Evolutionary conservation across 2,797 vertebrate genomes (phyloP).

Genomic region (Melanotaenia parkinsoni): DNA sequence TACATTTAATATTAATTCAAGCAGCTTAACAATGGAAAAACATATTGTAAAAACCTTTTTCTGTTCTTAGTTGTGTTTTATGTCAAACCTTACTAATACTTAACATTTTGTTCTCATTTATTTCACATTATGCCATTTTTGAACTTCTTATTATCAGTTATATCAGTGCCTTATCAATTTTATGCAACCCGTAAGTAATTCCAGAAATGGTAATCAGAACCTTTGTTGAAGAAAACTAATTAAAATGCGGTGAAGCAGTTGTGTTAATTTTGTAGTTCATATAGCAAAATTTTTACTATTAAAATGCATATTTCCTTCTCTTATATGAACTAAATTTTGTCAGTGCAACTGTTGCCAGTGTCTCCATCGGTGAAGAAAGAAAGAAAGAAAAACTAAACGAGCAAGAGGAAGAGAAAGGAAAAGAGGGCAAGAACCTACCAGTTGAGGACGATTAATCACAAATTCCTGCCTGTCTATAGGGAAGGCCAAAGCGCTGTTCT

Average conservation of each 20-base stretch:
- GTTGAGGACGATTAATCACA: conserved; percentile 42
- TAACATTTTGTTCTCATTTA: conserved; percentile 13
- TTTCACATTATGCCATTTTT: background rate
- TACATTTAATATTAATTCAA: conserved; percentile 29
- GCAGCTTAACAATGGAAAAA: conserved; percentile 28
- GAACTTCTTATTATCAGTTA: background rate
- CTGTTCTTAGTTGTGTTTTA: conserved; percentile 17
- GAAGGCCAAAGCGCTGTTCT: conserved; percentile 72
- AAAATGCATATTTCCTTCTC: background rate
- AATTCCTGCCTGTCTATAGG: conserved; percentile 70
- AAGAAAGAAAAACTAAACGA: background rate
- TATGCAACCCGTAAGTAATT: conserved; percentile 11
- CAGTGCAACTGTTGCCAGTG: background rate
- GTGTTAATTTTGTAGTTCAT: background rate
- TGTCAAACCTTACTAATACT: background rate
- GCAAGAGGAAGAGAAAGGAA: conserved; percentile 15
- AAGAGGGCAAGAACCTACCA: conserved; percentile 71
- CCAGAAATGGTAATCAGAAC: background rate
- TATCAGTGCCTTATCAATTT: background rate
- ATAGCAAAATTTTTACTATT: background rate
- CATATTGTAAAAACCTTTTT: conserved; percentile 33
- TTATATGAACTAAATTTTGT: conserved; percentile 18
- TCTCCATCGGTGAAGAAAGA: background rate
- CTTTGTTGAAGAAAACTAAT: background rate
- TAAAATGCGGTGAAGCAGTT: background rate